Percentiles rank a stretch among this genome's conserved stretches.
Evolutionary conservation across 2,113 vertebrate species (phyloP).

Genomic region (Cyprinodon variegatus): DNA sequence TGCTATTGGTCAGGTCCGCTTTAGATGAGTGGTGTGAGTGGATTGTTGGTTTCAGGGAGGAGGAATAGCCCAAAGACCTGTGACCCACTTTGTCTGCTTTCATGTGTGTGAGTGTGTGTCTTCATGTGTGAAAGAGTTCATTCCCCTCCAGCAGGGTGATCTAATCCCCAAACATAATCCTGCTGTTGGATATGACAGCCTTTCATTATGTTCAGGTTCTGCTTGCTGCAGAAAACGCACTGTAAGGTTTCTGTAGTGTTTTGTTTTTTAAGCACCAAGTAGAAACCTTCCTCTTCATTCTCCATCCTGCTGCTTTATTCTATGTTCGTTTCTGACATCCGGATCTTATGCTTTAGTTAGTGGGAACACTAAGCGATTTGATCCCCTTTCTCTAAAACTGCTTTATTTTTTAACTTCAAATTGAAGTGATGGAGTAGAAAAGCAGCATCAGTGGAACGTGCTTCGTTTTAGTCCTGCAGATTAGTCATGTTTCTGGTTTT

Average conservation of each 20-base stretch:
- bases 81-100: constrained; percentile 73
- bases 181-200: constrained; percentile 62
- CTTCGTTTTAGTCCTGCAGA: neutral
- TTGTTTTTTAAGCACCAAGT: too few relatives aligned
- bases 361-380: neutral
- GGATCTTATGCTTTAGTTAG: neutral
- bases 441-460: neutral
- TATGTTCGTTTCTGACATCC: neutral
- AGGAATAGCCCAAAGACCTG: constrained; percentile 43
- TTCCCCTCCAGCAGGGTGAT: constrained; percentile 59
- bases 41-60: constrained; percentile 46
- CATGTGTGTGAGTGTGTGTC: constrained; percentile 14
- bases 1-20: constrained; percentile 58
- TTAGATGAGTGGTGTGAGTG: constrained; percentile 56
- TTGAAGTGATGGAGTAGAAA: neutral
- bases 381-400: constrained; percentile 16
- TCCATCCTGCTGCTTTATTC: neutral
- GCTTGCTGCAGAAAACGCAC: constrained; percentile 14
- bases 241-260: neutral
- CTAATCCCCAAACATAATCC: constrained; percentile 72
- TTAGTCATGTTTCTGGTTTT: neutral
- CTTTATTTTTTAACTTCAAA: neutral
- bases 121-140: constrained; percentile 43
- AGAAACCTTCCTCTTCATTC: neutral
- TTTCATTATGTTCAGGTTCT: constrained; percentile 65